Conservation (phyloP, 2,113 vertebrate species). For the Nyctibius bracteatus region DNA sequence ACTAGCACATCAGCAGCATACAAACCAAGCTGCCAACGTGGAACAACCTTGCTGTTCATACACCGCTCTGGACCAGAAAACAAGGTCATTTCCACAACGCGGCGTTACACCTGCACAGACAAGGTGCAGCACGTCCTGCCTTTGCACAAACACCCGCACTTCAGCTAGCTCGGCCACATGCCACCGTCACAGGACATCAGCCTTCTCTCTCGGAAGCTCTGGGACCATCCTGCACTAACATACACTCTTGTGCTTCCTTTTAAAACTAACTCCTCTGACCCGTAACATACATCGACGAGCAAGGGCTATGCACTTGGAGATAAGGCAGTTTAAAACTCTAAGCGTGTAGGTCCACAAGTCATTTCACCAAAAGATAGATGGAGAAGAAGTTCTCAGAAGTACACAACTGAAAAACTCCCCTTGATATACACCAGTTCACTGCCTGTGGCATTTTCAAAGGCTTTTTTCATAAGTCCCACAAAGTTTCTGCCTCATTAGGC, state of each 20-base stretch:
- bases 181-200: too few species aligned
- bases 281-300: accelerated
- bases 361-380: not conserved
- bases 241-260: not conserved
- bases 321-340: too few species aligned
- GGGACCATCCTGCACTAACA: not conserved
- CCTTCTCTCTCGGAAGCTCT: not conserved
- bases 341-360: not conserved
- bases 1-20: not conserved
- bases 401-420: not conserved
- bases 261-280: not conserved
- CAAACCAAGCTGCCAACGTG: not conserved
- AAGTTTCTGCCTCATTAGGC: not conserved
- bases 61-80: not conserved
- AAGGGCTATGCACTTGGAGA: not conserved
- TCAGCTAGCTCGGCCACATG: too few species aligned
- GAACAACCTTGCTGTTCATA: not conserved
- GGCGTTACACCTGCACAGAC: accelerated
- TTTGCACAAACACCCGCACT: not conserved
- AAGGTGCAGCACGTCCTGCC: too few species aligned
- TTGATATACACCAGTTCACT: not conserved
- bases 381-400: not conserved
- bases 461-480: not conserved
- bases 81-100: not conserved
- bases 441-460: not conserved